Evolutionary conservation across 92 coral and sea anemone species (phyloP).

Genomic region (Palythoa grandis): DNA sequence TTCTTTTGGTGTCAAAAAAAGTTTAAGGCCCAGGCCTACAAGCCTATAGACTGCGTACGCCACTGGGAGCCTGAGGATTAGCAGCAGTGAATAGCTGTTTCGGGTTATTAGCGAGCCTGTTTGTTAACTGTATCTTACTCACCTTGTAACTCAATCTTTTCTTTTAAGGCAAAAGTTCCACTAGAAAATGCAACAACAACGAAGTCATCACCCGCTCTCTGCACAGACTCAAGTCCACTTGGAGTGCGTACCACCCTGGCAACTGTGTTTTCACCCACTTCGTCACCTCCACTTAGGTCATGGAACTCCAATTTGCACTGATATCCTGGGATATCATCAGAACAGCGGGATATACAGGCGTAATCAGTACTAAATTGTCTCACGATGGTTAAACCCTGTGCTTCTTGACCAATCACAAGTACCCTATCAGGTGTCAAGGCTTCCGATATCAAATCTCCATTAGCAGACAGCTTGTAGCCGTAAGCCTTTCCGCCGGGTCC

Average conservation of each 20-base stretch:
- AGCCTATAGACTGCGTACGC: too few species aligned
- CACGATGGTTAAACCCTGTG: conserved; percentile 93
- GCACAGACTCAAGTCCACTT: conserved; percentile 89
- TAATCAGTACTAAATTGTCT: conserved; percentile 84
- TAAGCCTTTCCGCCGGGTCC: conserved; percentile 72
- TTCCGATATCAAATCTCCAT: conserved; percentile 69
- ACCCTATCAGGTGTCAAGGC: conserved; percentile 69
- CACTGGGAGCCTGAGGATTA: neutral
- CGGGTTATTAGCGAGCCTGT: too few species aligned
- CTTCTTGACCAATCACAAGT: conserved; percentile 73
- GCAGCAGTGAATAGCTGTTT: too few species aligned
- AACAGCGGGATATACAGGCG: conserved; percentile 88
- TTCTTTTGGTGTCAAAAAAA: too few species aligned
- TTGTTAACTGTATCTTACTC: neutral
- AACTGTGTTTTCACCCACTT: conserved; percentile 77
- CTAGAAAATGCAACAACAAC: conserved; percentile 85
- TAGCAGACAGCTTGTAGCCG: conserved; percentile 75
- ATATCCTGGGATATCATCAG: conserved; percentile 72
- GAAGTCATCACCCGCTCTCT: conserved; percentile 62
- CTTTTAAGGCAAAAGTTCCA: conserved; percentile 87
- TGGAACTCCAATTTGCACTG: conserved; percentile 97
- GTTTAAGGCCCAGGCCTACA: too few species aligned
- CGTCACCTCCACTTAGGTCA: conserved; percentile 65
- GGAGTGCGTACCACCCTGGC: conserved; percentile 97
- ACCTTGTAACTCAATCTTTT: conserved; percentile 67